phyloP scores from a whole-genome alignment of 2,797 vertebrate species.

The Urosaurus nigricauda region DNA sequence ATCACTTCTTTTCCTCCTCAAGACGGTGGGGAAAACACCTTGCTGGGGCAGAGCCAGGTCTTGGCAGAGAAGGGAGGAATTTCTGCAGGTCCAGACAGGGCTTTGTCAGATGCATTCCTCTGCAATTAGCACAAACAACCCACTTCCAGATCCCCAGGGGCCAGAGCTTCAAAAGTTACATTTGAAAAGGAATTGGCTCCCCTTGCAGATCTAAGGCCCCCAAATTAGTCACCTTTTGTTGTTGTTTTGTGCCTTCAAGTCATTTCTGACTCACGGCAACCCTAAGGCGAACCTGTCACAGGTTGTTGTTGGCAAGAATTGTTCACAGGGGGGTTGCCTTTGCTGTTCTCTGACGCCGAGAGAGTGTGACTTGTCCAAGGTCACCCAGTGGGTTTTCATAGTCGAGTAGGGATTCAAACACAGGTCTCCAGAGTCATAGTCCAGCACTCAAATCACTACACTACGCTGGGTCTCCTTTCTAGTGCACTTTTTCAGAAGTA shows the following conservation, averaged over 20 bases:
- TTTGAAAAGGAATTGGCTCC: not conserved
- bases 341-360: too few relatives aligned
- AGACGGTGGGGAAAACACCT: not conserved
- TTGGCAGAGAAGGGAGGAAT: slow-evolving; percentile 20
- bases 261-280: too few relatives aligned
- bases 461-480: too few relatives aligned
- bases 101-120: slow-evolving; percentile 21
- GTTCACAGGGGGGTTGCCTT: too few relatives aligned
- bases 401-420: too few relatives aligned
- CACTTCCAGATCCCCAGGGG: slow-evolving; percentile 29
- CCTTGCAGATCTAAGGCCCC: not conserved
- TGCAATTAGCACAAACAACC: slow-evolving; percentile 32
- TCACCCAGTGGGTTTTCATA: too few relatives aligned
- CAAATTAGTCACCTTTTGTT: not conserved
- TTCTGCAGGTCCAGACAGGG: slow-evolving; percentile 22
- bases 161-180: not conserved
- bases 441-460: too few relatives aligned
- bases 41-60: not conserved
- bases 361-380: too few relatives aligned
- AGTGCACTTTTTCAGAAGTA: not conserved
- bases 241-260: too few relatives aligned
- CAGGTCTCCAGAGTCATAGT: too few relatives aligned
- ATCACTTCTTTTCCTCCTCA: not conserved
- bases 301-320: too few relatives aligned
- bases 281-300: too few relatives aligned